These are phyloP conservation scores for Garrulus glandarius DNA, from an alignment of 2,797 vertebrate species.

Conservation along the genomic window DNA sequence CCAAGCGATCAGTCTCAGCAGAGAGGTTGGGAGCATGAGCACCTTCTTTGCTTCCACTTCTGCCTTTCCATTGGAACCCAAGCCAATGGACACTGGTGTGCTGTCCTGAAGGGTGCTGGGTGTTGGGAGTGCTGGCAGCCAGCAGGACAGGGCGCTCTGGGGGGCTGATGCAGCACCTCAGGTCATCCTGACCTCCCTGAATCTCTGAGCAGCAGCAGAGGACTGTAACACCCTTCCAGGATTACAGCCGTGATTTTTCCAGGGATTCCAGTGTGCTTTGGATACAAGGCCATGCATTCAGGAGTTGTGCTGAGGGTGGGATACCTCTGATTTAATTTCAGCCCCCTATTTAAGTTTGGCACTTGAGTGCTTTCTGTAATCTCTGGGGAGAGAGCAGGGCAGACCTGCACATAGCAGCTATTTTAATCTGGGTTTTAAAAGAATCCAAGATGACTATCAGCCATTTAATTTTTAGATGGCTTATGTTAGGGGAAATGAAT, in stretches of 20 bases:
- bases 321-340: background rate
- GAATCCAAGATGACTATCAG: background rate
- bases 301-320: background rate
- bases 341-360: background rate
- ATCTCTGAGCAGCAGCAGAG: background rate
- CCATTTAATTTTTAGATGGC: background rate
- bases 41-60: background rate
- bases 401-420: background rate
- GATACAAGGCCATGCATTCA: background rate
- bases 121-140: background rate
- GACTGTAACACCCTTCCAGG: background rate
- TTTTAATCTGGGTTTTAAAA: background rate
- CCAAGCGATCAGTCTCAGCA: fast-evolving
- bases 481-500: background rate
- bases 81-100: fast-evolving
- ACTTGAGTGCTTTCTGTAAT: background rate
- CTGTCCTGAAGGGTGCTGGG: background rate
- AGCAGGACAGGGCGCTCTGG: fast-evolving
- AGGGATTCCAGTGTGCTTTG: background rate
- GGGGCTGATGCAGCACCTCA: background rate
- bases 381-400: background rate
- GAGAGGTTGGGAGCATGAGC: fast-evolving
- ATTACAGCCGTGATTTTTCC: background rate
- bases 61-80: background rate
- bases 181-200: background rate